Evolutionary conservation across 2,888 invertebrate genomes (phyloP).

Genomic region (Baronia brevicornis): DNA sequence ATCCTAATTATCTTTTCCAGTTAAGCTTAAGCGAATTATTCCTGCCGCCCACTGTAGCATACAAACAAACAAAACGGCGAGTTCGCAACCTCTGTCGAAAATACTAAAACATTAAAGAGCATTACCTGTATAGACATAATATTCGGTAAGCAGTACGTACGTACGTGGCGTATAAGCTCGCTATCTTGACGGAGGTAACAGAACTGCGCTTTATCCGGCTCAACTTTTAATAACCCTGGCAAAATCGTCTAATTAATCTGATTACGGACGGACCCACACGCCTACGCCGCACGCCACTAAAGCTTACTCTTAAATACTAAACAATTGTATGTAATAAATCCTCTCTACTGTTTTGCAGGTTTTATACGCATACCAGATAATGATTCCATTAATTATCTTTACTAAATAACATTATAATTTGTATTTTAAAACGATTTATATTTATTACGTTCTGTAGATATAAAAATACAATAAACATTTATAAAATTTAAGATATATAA

Average conservation of each 20-base stretch:
- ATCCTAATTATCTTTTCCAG: constrained; percentile 75
- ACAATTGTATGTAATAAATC: constrained; percentile 64
- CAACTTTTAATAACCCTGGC: constrained; percentile 72
- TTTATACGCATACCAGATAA: no score
- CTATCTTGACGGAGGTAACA: constrained; percentile 66
- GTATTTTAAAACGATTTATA: no score
- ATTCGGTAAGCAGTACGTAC: constrained; percentile 65
- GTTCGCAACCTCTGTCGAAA: constrained; percentile 73
- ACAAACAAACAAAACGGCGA: constrained; percentile 69
- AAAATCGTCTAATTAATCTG: constrained; percentile 73
- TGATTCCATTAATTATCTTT: no score
- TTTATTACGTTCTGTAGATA: no score
- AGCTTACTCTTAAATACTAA: constrained; percentile 61
- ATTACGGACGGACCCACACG: constrained; percentile 58
- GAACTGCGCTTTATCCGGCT: constrained; percentile 61
- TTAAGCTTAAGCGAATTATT: constrained; percentile 76
- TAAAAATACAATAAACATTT: no score
- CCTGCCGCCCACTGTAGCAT: constrained; percentile 68
- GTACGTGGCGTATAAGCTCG: constrained; percentile 58
- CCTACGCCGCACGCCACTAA: constrained; percentile 55
- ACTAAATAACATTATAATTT: no score
- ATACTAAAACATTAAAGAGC: constrained; percentile 74
- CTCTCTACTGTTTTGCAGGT: no score
- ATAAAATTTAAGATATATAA: no score
- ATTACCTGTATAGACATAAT: constrained; percentile 65